Evolutionary conservation across 2,888 invertebrate species (phyloP), one percentile per base, ranked within the genome.

Genomic region (Eupithecia subumbrata): DNA sequence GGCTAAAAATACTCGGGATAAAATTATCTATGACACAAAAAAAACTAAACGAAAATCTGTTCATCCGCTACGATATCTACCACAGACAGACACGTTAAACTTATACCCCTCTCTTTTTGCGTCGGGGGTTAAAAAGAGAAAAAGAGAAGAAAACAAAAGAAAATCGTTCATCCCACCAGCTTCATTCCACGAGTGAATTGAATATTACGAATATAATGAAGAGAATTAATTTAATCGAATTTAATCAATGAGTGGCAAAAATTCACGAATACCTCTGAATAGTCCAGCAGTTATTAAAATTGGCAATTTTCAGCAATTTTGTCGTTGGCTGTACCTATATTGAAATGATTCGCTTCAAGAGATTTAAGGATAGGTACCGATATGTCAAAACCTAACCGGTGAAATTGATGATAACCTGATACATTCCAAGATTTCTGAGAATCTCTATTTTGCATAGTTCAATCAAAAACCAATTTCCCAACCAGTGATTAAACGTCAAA

Each of bases 391-490:
- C 8, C 9, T 60, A 60, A 25, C 60, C 60, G 25, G 25, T 60
- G 60, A 64, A 64, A 64, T 64, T 9, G 64, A 64, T 34, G 25
- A 64, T 16, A 34, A 34, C 3, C 5, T 25, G 12, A 67, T 43
- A n/a, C n/a, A 43, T 43, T 25, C 37, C 22, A 14, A 40, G 5
- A 68, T 14, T 67, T 43, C 40, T 25, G 25, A 67, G 37, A 22
- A 68, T 68, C n/a, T 43, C 52, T 66, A 66, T 69, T 76, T 72
- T 69, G 76, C 76, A 74, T 74, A 71, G 73, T 72, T 72, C 72
- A 77, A 77, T 77, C 67, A 77, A 74, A 74, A 74, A 30, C 74
- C 70, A 77, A 77, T 77, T 77, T 69, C 48, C 73, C 70, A 60
- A 77, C 60, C 60, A 70, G 74, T 74, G n/a, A 74, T 77, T 72